These are phyloP conservation scores for Catamblyrhynchus diadema DNA, from an alignment of 2,797 vertebrate species.

Conservation along the genomic window DNA sequence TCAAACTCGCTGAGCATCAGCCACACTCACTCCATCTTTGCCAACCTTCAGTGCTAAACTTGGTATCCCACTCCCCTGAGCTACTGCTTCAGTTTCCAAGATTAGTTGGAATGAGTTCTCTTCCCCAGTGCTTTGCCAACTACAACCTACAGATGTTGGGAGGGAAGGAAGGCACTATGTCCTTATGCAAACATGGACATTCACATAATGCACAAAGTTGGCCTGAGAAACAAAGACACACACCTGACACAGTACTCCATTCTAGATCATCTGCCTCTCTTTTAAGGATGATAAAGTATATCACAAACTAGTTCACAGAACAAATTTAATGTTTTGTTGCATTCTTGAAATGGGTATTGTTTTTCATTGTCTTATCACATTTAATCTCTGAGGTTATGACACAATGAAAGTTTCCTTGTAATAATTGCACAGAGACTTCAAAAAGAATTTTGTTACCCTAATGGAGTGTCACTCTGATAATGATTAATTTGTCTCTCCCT, in stretches of 20 bases:
- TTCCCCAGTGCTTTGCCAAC: neutral
- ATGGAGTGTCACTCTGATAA: neutral
- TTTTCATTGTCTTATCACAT: neutral
- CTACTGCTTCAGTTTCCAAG: neutral
- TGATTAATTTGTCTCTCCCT: conserved; percentile 39
- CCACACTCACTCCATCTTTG: neutral
- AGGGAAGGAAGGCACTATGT: neutral
- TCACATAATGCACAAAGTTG: neutral
- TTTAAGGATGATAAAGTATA: conserved; percentile 1
- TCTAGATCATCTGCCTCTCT: neutral
- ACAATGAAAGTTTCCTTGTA: conserved; percentile 2
- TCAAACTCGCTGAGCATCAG: neutral
- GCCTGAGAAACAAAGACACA: neutral
- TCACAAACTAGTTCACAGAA: neutral
- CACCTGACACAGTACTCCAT: neutral
- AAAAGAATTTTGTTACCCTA: conserved; percentile 33
- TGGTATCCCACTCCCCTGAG: neutral
- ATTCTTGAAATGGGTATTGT: neutral
- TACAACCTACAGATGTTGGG: neutral
- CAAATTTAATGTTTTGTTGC: neutral
- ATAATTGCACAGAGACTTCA: conserved; percentile 33
- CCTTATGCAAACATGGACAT: neutral
- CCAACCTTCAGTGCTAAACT: neutral
- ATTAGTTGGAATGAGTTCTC: neutral
- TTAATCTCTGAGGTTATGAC: conserved; percentile 17